A percentile compares a stretch with the other conserved stretches of the same genome.
phyloP scores from a whole-genome alignment of 2,797 vertebrate species.

The Cheirogaleus major region DNA sequence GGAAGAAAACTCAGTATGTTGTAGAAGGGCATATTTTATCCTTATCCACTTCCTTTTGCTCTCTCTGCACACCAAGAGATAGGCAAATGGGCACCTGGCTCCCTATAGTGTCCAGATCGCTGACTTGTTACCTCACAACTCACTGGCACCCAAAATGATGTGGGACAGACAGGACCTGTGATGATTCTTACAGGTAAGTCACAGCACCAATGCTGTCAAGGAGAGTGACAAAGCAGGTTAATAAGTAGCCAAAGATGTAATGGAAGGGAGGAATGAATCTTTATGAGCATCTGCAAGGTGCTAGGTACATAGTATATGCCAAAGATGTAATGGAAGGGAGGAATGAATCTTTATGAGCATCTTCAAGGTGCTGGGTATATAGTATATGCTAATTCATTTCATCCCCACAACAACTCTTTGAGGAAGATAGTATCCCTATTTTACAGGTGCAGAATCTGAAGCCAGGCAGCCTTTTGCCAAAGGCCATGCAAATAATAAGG shows the following conservation, averaged over 20 bases:
- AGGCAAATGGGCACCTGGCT: neutral
- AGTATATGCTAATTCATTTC: neutral
- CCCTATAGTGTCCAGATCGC: neutral
- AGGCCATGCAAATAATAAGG: neutral
- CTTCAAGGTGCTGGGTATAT: neutral
- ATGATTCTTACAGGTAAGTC: neutral
- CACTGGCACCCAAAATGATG: neutral
- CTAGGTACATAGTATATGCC: neutral
- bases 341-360: neutral
- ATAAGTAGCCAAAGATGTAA: neutral
- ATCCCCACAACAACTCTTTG: neutral
- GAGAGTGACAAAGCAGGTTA: neutral
- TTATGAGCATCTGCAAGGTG: neutral
- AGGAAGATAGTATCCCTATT: neutral
- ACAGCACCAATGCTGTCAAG: neutral
- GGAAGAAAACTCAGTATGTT: neutral
- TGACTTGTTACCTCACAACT: neutral
- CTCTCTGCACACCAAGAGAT: neutral
- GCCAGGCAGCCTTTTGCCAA: neutral
- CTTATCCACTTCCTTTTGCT: neutral
- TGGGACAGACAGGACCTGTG: neutral
- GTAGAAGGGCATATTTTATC: neutral
- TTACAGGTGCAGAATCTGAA: constrained; percentile 8
- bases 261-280: neutral
- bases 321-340: neutral